Conservation (phyloP, 1,140 invertebrate genomes). For the Heliothis virescens region DNA sequence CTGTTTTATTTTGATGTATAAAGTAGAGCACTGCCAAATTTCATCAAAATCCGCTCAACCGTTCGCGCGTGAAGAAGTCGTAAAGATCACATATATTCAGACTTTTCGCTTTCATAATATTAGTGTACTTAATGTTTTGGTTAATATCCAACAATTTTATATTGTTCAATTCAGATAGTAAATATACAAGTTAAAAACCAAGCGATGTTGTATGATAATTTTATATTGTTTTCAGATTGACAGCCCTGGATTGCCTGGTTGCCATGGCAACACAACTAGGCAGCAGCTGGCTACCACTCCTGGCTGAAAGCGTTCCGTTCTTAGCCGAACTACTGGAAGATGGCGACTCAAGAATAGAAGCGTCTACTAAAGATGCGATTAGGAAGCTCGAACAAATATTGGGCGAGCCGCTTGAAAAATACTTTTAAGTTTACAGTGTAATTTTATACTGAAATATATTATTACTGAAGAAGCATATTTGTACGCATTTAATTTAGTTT, state of each 20-base stretch:
- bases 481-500: not conserved
- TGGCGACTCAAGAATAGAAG: constrained; percentile 92
- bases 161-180: no score
- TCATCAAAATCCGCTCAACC: no score
- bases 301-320: constrained; percentile 94
- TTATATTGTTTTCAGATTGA: constrained; percentile 64
- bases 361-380: constrained; percentile 90
- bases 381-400: constrained; percentile 93
- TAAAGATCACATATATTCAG: no score
- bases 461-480: no score
- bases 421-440: constrained; percentile 87
- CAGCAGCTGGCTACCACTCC: constrained; percentile 92
- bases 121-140: no score
- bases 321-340: constrained; percentile 94
- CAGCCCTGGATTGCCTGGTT: constrained; percentile 88
- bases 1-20: no score
- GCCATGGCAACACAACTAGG: constrained; percentile 92
- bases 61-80: no score
- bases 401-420: constrained; percentile 94
- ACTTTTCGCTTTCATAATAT: no score
- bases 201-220: constrained; percentile 18
- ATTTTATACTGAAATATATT: constrained; percentile 4
- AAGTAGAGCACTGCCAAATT: no score
- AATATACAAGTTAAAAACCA: no score
- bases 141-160: no score